Evolutionary conservation across 1,140 invertebrate species (phyloP).

Genomic region (Papilio machaon): DNA sequence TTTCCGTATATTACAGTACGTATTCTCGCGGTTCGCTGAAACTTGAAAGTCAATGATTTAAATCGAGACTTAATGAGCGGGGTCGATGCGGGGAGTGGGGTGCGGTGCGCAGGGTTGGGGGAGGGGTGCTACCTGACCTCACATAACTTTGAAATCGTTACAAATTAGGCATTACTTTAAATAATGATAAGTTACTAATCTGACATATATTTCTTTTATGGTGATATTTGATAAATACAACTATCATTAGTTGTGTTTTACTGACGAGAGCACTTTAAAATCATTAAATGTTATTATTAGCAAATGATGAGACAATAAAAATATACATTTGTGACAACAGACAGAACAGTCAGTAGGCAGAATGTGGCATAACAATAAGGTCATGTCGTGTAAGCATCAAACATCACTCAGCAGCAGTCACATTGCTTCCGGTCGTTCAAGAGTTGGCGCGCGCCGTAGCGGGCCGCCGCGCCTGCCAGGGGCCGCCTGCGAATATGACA

Average conservation of each 20-base stretch:
- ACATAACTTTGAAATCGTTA: too few relatives aligned
- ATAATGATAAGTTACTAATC: too few relatives aligned
- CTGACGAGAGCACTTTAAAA: too few relatives aligned
- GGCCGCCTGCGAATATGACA: constrained; percentile 76
- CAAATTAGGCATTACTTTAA: too few relatives aligned
- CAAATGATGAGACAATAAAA: too few relatives aligned
- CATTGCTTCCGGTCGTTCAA: constrained; percentile 46
- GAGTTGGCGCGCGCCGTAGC: constrained; percentile 55
- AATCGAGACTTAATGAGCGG: constrained; percentile 42
- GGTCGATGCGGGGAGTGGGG: background rate
- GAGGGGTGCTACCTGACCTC: too few relatives aligned
- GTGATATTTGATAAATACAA: too few relatives aligned
- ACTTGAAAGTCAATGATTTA: constrained; percentile 51
- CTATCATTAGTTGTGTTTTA: too few relatives aligned
- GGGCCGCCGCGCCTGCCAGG: constrained; percentile 38
- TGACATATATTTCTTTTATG: too few relatives aligned
- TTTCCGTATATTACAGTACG: constrained; percentile 34
- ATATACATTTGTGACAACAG: too few relatives aligned
- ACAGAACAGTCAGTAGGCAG: background rate
- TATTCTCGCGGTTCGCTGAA: constrained; percentile 29
- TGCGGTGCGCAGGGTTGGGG: too few relatives aligned
- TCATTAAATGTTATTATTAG: too few relatives aligned
- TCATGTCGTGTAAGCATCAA: background rate
- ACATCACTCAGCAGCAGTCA: constrained; percentile 37
- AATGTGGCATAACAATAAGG: background rate